Conservation (phyloP, 2,888 invertebrate species). For the Melanophora roralis region DNA sequence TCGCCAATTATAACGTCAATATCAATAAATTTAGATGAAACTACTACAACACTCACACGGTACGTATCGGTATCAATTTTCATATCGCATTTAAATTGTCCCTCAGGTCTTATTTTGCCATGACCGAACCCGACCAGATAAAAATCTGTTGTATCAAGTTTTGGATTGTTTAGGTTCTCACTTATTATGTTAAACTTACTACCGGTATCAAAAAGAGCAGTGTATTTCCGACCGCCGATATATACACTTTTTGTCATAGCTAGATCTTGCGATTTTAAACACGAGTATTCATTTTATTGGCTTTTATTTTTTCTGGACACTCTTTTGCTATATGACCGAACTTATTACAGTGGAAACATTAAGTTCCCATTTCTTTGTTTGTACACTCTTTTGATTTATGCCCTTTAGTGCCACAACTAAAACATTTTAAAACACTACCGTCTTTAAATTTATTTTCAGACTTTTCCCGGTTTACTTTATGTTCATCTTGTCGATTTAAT, state of each 20-base stretch:
- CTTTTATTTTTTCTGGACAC: neutral
- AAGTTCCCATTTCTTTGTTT: constrained; percentile 14
- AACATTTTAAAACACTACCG: constrained; percentile 2
- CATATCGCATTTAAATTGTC: neutral
- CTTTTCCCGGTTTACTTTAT: constrained; percentile 14
- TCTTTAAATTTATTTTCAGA: neutral
- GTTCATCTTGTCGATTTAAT: neutral
- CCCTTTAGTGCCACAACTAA: constrained; percentile 17
- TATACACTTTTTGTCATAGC: constrained; percentile 17
- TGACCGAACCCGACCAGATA: constrained; percentile 10
- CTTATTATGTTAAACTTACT: constrained; percentile 27
- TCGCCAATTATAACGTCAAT: constrained; percentile 21
- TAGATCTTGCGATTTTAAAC: constrained; percentile 4
- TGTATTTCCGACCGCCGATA: constrained; percentile 2
- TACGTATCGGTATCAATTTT: constrained; percentile 18
- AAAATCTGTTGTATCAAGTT: neutral
- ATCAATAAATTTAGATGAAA: constrained; percentile 10
- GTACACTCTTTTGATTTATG: constrained; percentile 29
- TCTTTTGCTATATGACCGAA: constrained; percentile 41
- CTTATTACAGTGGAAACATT: constrained; percentile 40
- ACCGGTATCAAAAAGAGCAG: constrained; percentile 35
- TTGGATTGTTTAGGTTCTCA: neutral
- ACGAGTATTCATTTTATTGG: constrained; percentile 12
- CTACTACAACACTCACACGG: constrained; percentile 3
- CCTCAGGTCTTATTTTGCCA: neutral